Conservation (phyloP, 2,797 vertebrate genomes). For the Serranus cabrilla region DNA sequence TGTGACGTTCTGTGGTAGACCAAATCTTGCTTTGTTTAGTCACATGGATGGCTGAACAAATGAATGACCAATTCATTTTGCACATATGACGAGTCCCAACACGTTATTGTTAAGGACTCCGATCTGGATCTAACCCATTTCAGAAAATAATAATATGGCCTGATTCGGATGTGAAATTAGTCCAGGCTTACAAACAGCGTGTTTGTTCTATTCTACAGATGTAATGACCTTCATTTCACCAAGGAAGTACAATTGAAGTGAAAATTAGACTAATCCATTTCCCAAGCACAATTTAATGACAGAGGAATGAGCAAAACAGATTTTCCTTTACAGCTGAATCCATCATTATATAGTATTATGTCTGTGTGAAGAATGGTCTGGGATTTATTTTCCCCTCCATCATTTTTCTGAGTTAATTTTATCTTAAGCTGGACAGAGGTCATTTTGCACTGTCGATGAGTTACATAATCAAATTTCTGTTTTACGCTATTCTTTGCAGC, state of each 20-base stretch:
- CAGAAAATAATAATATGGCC: background rate
- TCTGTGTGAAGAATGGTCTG: conserved; percentile 52
- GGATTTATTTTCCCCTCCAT: conserved; percentile 39
- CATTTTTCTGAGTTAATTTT: conserved; percentile 69
- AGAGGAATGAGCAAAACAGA: conserved; percentile 34
- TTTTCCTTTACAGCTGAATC: conserved; percentile 56
- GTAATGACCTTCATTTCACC: conserved; percentile 23
- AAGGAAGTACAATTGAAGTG: conserved; percentile 32
- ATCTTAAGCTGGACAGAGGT: conserved; percentile 63
- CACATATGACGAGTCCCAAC: too few species aligned
- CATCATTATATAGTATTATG: conserved; percentile 51
- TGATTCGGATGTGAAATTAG: conserved; percentile 1
- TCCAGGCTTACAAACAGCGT: background rate
- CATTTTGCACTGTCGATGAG: conserved; percentile 54
- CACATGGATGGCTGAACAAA: too few species aligned
- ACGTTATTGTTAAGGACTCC: background rate
- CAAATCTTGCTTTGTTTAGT: too few species aligned
- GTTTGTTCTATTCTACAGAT: conserved; percentile 8
- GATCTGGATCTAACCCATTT: background rate
- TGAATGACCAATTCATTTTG: too few species aligned
- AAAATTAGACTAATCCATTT: conserved; percentile 57
- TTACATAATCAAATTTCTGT: conserved; percentile 67
- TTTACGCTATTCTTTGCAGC: conserved; percentile 58
- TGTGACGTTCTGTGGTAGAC: too few species aligned
- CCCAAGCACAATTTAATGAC: conserved; percentile 39